phyloP scores from a whole-genome alignment of 1,140 invertebrate genomes.

The Ceratosolen solmsi region DNA sequence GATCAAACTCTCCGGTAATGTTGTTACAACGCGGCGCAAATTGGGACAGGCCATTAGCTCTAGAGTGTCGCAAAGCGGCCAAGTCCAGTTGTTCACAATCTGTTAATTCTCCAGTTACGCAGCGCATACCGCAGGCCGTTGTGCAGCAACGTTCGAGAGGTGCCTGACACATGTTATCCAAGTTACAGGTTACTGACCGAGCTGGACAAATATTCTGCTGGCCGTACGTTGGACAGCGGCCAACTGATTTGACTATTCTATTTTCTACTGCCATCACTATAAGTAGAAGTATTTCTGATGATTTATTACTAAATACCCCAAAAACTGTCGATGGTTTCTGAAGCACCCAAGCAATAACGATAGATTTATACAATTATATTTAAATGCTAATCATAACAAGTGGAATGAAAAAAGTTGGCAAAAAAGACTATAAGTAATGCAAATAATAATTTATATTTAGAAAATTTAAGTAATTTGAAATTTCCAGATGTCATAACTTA shows the following conservation, averaged over 20 bases:
- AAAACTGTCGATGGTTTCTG: too few relatives aligned
- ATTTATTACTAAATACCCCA: too few relatives aligned
- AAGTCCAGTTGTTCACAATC: slow-evolving; percentile 81
- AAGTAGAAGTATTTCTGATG: too few relatives aligned
- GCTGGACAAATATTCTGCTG: slow-evolving; percentile 69
- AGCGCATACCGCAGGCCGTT: slow-evolving; percentile 67
- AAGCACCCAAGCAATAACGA: too few relatives aligned
- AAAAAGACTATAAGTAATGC: too few relatives aligned
- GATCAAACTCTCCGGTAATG: slow-evolving; percentile 82
- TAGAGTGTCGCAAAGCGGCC: slow-evolving; percentile 77
- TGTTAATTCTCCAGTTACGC: slow-evolving; percentile 68
- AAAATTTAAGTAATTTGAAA: too few relatives aligned
- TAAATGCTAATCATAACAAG: too few relatives aligned
- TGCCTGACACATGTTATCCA: slow-evolving; percentile 65
- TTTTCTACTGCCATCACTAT: slow-evolving; percentile 5
- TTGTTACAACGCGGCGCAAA: slow-evolving; percentile 80
- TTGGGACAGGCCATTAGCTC: slow-evolving; percentile 73
- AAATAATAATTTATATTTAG: too few relatives aligned
- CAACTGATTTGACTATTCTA: slow-evolving; percentile 47
- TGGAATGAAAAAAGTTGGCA: too few relatives aligned
- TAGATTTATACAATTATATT: too few relatives aligned
- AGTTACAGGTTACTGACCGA: slow-evolving; percentile 62
- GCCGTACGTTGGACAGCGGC: slow-evolving; percentile 68
- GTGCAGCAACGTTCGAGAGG: slow-evolving; percentile 68
- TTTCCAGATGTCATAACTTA: too few relatives aligned